phyloP scores from a whole-genome alignment of 2,113 vertebrate species.

The Polyodon spathula region DNA sequence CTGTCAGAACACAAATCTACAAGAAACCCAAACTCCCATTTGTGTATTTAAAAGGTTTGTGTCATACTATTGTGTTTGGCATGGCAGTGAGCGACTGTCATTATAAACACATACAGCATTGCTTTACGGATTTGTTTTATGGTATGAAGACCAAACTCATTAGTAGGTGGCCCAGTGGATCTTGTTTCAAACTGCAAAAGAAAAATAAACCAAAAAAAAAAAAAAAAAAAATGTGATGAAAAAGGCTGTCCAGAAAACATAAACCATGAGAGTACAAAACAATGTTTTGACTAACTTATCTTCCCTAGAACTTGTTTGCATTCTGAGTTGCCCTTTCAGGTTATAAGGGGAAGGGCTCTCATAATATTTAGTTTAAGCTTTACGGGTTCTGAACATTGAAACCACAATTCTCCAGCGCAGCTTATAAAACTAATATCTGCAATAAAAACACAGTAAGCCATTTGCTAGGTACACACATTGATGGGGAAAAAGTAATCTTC shows the following conservation, averaged over 20 bases:
- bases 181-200: background rate
- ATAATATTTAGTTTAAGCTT: constrained; percentile 16
- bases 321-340: constrained; percentile 12
- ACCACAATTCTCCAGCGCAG: constrained; percentile 21
- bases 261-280: background rate
- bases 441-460: constrained; percentile 22
- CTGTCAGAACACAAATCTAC: too few relatives aligned
- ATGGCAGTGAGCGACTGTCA: too few relatives aligned
- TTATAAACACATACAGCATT: too few relatives aligned
- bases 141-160: too few relatives aligned
- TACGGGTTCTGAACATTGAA: constrained; percentile 14
- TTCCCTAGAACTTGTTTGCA: constrained; percentile 9
- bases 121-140: too few relatives aligned
- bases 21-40: too few relatives aligned
- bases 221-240: background rate
- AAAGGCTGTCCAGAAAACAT: background rate
- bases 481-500: constrained; percentile 30
- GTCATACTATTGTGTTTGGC: too few relatives aligned
- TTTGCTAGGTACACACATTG: constrained; percentile 22
- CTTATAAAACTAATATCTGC: constrained; percentile 31
- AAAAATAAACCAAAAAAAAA: background rate
- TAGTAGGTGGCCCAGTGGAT: too few relatives aligned
- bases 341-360: constrained; percentile 10
- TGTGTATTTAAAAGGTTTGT: too few relatives aligned
- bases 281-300: background rate